Evolutionary conservation across 2,113 vertebrate genomes (phyloP).

Genomic region (Suricata suricatta): DNA sequence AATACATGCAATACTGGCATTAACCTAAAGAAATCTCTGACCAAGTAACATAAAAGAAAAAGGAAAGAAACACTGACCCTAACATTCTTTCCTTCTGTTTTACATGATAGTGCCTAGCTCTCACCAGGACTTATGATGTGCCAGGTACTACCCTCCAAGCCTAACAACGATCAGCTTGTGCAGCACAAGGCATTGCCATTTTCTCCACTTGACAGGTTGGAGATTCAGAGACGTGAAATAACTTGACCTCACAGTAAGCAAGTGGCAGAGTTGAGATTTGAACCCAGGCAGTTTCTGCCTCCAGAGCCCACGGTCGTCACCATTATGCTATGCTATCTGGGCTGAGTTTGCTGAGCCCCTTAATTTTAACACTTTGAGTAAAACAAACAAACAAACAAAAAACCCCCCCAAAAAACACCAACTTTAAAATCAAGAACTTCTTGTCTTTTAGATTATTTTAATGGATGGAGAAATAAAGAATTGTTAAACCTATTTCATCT

Average conservation of each 20-base stretch:
- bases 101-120: not conserved
- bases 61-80: not conserved
- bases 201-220: not conserved
- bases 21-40: not conserved
- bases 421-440: not conserved
- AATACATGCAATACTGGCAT: not conserved
- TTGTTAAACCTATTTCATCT: not conserved
- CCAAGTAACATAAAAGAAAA: not conserved
- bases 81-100: not conserved
- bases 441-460: not conserved
- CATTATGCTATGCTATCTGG: not conserved
- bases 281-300: not conserved
- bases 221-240: not conserved
- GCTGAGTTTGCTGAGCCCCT: not conserved
- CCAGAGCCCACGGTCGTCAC: not conserved
- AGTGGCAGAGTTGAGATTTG: not conserved
- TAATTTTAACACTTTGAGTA: not conserved
- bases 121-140: not conserved
- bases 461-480: not conserved
- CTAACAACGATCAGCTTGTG: not conserved
- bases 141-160: not conserved
- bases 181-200: not conserved
- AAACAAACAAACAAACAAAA: not conserved
- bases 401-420: not conserved
- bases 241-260: not conserved